Base-by-base conservation (phyloP, 2,113 vertebrate genomes). In the Odocoileus virginianus region DNA sequence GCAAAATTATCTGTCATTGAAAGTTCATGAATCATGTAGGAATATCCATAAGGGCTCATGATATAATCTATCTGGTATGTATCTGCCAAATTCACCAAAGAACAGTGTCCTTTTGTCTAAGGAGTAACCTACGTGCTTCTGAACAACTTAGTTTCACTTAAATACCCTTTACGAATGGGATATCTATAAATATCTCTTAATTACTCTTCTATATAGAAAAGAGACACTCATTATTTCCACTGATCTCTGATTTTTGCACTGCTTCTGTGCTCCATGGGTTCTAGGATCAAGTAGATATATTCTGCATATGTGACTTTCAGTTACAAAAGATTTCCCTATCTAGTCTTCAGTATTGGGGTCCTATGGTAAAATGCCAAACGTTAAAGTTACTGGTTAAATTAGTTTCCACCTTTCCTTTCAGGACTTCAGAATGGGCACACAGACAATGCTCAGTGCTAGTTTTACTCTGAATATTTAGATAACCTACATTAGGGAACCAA, bases 401-500 rank as follows among this genome's bases (percentile, higher is more conserved):
- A 87, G 6, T 79, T 89, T 96, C 36, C n/a, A n/a, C 33, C 3
- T 95, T 85, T 93, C 36, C 76, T 74, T 94, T 81, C 25, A 43
- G 64, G 47, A 78, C 30, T 60, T 96, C 14, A 85, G 30, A 81
- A 87, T 7, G 89, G 78, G 78, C 36, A 93, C 3, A 30, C 5
- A 27, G 12, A 30, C 6, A 43, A 5, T n/a, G 27, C 25, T 85
- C 23, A 7, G n/a, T 79, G 8, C 1, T 52, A 25, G 82, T 40
- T 87, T 86, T 67, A 71, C n/a, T 92, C 54, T 52, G 55, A 86
- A 95, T 90, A 96, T 89, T 92, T 84, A 64, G 21, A 71, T 82
- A 58, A 93, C 14, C 83, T 76, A 89, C 7, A 16, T 81, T 94
- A 14, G 64, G 83, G 10, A 19, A 67, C 21, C 12, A 86, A 27